These are phyloP conservation scores for Perccottus glenii DNA, from an alignment of 2,113 vertebrate genomes.

Conservation along the genomic window DNA sequence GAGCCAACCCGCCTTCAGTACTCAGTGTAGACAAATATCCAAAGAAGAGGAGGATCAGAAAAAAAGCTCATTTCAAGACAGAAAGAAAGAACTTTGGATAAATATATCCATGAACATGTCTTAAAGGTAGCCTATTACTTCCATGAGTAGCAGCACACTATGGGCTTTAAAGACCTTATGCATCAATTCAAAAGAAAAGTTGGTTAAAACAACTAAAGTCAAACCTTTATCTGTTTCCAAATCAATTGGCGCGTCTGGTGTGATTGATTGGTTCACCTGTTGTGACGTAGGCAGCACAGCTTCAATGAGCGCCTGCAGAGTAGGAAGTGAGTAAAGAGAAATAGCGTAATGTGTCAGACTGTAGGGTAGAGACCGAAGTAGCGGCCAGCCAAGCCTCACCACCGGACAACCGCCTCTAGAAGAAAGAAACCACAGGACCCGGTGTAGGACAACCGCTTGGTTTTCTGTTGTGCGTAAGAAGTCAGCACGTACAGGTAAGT, in stretches of 20 bases:
- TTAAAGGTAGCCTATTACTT: too few species aligned
- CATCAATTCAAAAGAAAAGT: too few species aligned
- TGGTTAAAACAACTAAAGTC: too few species aligned
- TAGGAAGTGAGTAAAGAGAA: constrained; percentile 52
- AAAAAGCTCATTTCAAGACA: too few species aligned
- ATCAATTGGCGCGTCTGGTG: background rate
- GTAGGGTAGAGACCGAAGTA: constrained; percentile 16
- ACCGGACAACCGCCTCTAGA: background rate
- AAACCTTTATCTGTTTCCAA: too few species aligned
- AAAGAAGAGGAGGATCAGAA: background rate
- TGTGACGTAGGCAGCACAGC: constrained; percentile 50
- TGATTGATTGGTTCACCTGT: constrained; percentile 67
- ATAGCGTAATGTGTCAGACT: constrained; percentile 14
- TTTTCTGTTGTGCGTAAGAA: background rate
- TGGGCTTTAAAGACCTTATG: too few species aligned
- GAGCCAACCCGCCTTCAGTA: background rate
- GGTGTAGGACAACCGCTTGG: too few species aligned
- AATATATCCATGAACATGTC: too few species aligned
- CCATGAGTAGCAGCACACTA: too few species aligned
- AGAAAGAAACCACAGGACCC: background rate
- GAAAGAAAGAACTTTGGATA: too few species aligned
- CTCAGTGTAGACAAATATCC: background rate
- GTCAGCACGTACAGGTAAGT: constrained; percentile 43
- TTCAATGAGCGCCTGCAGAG: constrained; percentile 42
- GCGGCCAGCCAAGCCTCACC: constrained; percentile 11